Evolutionary conservation across 2,797 vertebrate genomes (phyloP), one percentile per base, ranked within the genome.

Genomic region (Ispidina picta): DNA sequence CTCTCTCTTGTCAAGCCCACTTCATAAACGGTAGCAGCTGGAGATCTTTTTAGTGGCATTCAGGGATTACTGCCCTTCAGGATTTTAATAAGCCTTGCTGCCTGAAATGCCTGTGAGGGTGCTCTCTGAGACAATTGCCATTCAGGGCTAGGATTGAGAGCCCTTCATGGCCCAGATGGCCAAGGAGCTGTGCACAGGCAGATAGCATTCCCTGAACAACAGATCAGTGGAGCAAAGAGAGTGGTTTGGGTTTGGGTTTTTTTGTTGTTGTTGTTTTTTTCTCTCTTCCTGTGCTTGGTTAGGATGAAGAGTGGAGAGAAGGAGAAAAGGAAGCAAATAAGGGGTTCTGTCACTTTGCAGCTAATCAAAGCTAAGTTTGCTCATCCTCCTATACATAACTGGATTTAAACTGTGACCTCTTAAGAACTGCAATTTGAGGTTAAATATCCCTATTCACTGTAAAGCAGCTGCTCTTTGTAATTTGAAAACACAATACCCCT

Each of bases 21-120:
- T 97, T 98, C 97, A 98, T 98, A 98, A 98, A 98, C 55, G 95
- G 97, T 97, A 97, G 97, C 98, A 98, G 98, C 98, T 98, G 98
- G 98, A 97, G 96, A 96, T 95, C 97, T 96, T 97, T 96, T 97
- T 96, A 95, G 95, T 97, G 95, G 95, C 96, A 97, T 98, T 98
- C 95, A 96, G 96, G 97, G 98, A 98, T 98, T 98, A 98, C 96
- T 97, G 98, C 97, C 97, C 98, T 98, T 98, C 83, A 97, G 98
- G 98, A 97, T 98, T 98, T 98, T 98, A 98, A 98, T 98, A 98
- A 98, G 97, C 97, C 94, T 87, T 90, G 94, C 96, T 97, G 97
- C 95, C 97, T 97, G 95, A 95, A 96, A 96, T 95, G 97, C 96
- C 97, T 97, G 96, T 96, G 96, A 97, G 97, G 98, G 93, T 96